Base-by-base conservation (phyloP, 2,888 invertebrate species). In the Carabus problematicus region DNA sequence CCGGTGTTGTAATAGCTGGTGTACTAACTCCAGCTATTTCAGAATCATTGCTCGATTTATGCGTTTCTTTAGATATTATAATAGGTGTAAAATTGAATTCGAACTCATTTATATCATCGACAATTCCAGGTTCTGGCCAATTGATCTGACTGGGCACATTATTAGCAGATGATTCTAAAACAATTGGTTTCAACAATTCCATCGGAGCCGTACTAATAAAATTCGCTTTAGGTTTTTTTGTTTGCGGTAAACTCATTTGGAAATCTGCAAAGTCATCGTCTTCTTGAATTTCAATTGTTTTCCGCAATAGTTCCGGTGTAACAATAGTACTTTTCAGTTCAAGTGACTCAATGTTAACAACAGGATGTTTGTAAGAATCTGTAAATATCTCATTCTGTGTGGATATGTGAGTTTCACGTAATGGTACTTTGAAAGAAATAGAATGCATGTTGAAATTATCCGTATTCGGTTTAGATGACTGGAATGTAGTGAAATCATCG, bases 81-180 rank as follows among this genome's bases (percentile, higher is more conserved):
- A 3, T 52, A 14, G 52, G 19, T 18, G 39, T 47, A 54, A 77
- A 79, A 64, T 72, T 76, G 70, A 77, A 74, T 68, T 82, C 81
- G 55, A 82, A 77, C 43, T 77, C 74, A 54, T 72, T 76, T 43
- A 82, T 75, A 62, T 82, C 82, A 39, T 80, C 80, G 3, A 78
- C 77, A 29, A 82, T 75, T 18, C 88, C 88, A 11, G 88, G 88
- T 76, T 87, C 86, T 3, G 88, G 88, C 88, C 88, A 88, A 76
- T 87, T 87, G 54, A 88, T 88, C 77, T 86, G 84, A 0, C 85
- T 79, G 64, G 75, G 73, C 79, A 80, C 0, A 79, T 80, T 73
- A 79, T 73, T 67, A 79, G 80, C 63, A 29, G 59, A 68, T 19
- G 73, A 70, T 70, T 71, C 72, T 42, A 75, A 60, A 43, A 75